Base-by-base conservation (phyloP, 2,113 vertebrate genomes). In the Mesitornis unicolor region DNA sequence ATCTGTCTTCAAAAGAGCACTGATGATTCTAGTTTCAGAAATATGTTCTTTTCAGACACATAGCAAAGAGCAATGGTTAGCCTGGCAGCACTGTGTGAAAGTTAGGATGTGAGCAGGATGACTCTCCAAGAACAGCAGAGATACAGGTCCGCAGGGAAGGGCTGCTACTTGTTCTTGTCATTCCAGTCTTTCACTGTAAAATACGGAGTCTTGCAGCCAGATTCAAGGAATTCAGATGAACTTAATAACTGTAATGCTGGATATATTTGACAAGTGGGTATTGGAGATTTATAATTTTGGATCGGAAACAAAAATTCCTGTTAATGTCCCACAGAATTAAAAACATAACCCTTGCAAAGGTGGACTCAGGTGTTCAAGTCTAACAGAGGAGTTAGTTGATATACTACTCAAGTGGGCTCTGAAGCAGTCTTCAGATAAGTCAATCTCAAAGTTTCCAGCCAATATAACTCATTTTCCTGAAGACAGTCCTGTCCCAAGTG, bases 191-290 rank as follows among this genome's bases (percentile, higher is more conserved):
- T 64, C 24, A 6, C 12, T 53, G 5, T 38, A 83, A 91, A 85
- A 51, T 26, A 6, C 16, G 16, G 18, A 29, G 24, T 4, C 17
- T 77, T 77, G 51, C 53, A 91, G 13, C 7, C 43, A 47, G 33
- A 60, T 76, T 17, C 40, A 47, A 12, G 0, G 1, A 42, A 2
- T 56, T 56, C 56, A 0, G 0, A 33, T 68, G 5, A 64, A 56
- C 1, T 53, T 79, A 63, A 35, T 6, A 63, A 35, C 19, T 3
- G 50, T 13, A 59, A 20, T 42, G 9, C 12, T 59, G 29, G 2
- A 59, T 75, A 9, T 28, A 53, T 28, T n/a, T n/a, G 14, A 38
- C 6, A 57, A 35, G 13, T 11, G 57, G 26, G 2, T 84, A 14
- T 17, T 54, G 13, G 35, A 76, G 7, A 35, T 38, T 35, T 50